Evolutionary conservation across 1,140 invertebrate species (phyloP).

Genomic region (Odontomachus brunneus): DNA sequence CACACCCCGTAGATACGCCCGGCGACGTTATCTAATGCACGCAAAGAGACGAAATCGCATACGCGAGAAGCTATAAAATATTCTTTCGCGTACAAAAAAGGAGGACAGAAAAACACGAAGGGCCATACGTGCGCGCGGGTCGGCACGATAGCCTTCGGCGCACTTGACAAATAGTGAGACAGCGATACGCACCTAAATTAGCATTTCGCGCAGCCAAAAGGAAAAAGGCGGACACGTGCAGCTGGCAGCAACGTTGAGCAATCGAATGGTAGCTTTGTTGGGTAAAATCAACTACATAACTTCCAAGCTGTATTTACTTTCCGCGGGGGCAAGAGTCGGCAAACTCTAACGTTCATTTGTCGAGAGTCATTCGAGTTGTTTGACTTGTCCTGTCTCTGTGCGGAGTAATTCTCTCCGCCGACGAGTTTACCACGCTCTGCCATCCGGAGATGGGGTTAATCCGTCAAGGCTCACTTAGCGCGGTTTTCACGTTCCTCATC

Average conservation of each 20-base stretch:
- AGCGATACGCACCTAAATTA: constrained; percentile 47
- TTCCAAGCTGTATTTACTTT: constrained; percentile 45
- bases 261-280: constrained; percentile 59
- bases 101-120: no score
- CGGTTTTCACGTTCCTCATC: constrained; percentile 26
- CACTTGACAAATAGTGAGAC: constrained; percentile 31
- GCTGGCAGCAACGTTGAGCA: constrained; percentile 49
- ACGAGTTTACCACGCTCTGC: constrained; percentile 43
- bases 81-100: constrained; percentile 23
- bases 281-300: constrained; percentile 55
- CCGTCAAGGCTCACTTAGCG: constrained; percentile 57
- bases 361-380: constrained; percentile 70
- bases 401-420: constrained; percentile 45
- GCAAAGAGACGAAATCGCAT: constrained; percentile 21
- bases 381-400: constrained; percentile 63
- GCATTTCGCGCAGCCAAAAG: constrained; percentile 22
- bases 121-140: constrained; percentile 19
- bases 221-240: constrained; percentile 45
- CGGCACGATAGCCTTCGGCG: constrained; percentile 15
- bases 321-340: constrained; percentile 38
- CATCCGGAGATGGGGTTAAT: constrained; percentile 51
- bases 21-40: constrained; percentile 29
- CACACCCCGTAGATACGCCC: constrained; percentile 6
- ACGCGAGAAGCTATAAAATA: constrained; percentile 42
- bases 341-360: constrained; percentile 65